Evolutionary conservation across 2,113 vertebrate species (phyloP), one percentile per base, ranked within the genome.

Genomic region (Pelmatolapia mariae): DNA sequence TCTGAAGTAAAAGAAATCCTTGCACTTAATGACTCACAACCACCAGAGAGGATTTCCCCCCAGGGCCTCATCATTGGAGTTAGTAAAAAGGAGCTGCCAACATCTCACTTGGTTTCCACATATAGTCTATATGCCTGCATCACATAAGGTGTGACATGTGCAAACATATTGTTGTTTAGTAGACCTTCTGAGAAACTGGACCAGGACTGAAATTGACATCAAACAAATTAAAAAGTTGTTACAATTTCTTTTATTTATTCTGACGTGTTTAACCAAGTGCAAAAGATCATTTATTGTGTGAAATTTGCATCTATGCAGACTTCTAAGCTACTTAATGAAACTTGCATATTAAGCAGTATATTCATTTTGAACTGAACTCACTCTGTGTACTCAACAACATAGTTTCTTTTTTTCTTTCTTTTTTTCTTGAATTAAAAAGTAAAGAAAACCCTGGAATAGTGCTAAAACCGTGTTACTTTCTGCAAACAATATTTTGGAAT

Each of bases 1-100:
- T 61, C 45, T 81, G 54, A 90, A 83, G n/a, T 61, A 83, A 86
- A 83, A 56, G 29, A 40, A 84, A 59, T 66, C 29, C 61, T 61
- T 19, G n/a, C 6, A 38, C 13, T 78, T 73, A 47, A 87, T 56
- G 43, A 19, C 29, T 76, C 68, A 61, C 29, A 85, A 22, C 5
- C 26, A 19, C 43, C 52, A 73, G 22, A 56, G 78, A 24, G 31
- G 38, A 40, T 56, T 56, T 82, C 3, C 9, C 57, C 33, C 78
- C 29, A 29, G 79, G 53, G 81, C 16, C 76, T 82, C 18, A 10
- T 86, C 40, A 66, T 40, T 45, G 36, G 12, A 7, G 24, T 84
- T 36, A 84, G 81, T 40, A 80, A 61, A 83, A 81, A n/a, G 43
- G 57, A 54, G 24, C 38, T 6, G 5, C 31, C 53, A 84, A 59